Percentiles rank a stretch among this genome's conserved stretches.
These are phyloP conservation scores for Tetramorium simillimum DNA, from an alignment of 1,140 invertebrate genomes.

Conservation along the genomic window DNA sequence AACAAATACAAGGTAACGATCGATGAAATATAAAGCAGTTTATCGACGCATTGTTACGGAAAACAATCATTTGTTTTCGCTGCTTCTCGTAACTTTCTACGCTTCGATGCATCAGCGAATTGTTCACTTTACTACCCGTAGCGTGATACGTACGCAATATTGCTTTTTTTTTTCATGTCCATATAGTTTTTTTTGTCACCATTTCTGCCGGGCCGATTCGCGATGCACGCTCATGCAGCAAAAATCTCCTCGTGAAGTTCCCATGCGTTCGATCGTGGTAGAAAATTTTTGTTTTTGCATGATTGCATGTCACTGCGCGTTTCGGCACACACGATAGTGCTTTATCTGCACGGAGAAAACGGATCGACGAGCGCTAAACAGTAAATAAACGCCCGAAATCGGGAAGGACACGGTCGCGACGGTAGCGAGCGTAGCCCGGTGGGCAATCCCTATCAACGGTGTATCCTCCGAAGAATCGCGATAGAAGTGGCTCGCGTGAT, in stretches of 20 bases:
- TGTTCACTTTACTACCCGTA: slow-evolving; percentile 46
- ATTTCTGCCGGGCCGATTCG: slow-evolving; percentile 32
- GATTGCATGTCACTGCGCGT: neutral
- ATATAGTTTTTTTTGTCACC: slow-evolving; percentile 17
- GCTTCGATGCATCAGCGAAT: slow-evolving; percentile 60
- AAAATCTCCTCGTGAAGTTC: slow-evolving; percentile 32
- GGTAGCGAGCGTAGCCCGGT: neutral
- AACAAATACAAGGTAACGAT: slow-evolving; percentile 26
- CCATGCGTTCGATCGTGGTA: neutral
- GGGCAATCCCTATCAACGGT: slow-evolving; percentile 32
- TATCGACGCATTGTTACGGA: slow-evolving; percentile 59
- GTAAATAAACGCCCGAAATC: slow-evolving; percentile 45
- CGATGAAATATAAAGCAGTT: slow-evolving; percentile 43
- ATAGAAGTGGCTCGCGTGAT: slow-evolving; percentile 59
- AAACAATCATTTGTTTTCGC: slow-evolving; percentile 72
- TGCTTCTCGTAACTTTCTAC: slow-evolving; percentile 57
- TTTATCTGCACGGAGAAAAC: neutral
- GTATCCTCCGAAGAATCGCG: neutral
- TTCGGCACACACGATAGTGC: neutral
- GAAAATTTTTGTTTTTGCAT: slow-evolving; percentile 39
- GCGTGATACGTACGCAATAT: slow-evolving; percentile 35
- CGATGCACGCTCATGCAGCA: slow-evolving; percentile 25
- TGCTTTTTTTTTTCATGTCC: neutral
- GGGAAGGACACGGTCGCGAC: neutral
- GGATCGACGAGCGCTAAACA: slow-evolving; percentile 27